phyloP scores from a whole-genome alignment of 2,113 vertebrate genomes.

The Lepus europaeus region DNA sequence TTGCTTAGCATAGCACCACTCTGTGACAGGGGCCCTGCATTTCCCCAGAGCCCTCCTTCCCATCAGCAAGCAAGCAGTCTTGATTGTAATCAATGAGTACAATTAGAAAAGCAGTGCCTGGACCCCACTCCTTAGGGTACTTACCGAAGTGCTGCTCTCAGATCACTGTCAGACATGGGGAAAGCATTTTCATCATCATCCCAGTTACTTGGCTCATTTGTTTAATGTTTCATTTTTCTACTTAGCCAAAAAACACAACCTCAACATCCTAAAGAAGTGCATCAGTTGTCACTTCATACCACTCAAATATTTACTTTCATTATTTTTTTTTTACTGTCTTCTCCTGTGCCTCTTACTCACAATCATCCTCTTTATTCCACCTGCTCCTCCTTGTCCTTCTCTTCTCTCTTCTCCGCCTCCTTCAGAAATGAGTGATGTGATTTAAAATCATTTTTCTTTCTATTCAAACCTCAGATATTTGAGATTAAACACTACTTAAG shows the following conservation, averaged over 20 bases:
- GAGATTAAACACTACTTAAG: constrained; percentile 6
- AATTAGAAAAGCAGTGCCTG: not conserved
- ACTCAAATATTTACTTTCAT: not conserved
- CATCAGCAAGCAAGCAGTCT: not conserved
- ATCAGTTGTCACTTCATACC: not conserved
- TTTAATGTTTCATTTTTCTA: not conserved
- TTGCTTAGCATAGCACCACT: not conserved
- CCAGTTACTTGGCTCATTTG: not conserved
- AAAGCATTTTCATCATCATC: not conserved
- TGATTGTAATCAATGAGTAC: not conserved
- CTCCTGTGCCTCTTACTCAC: not conserved
- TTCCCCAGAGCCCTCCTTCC: not conserved
- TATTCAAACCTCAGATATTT: not conserved
- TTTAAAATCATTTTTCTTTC: not conserved
- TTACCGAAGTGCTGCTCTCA: not conserved
- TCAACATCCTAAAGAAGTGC: not conserved
- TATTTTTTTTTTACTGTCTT: not conserved
- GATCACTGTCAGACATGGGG: not conserved
- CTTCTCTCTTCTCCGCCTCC: not conserved
- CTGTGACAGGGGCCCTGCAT: not conserved
- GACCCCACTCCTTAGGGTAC: not conserved
- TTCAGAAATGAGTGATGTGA: not conserved
- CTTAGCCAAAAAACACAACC: not conserved
- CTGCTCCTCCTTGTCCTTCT: not conserved
- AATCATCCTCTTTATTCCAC: not conserved